A percentile compares a stretch with the other conserved stretches of the same genome.
Evolutionary conservation across 1,140 invertebrate genomes (phyloP).

Genomic region (Piezodorus guildinii): DNA sequence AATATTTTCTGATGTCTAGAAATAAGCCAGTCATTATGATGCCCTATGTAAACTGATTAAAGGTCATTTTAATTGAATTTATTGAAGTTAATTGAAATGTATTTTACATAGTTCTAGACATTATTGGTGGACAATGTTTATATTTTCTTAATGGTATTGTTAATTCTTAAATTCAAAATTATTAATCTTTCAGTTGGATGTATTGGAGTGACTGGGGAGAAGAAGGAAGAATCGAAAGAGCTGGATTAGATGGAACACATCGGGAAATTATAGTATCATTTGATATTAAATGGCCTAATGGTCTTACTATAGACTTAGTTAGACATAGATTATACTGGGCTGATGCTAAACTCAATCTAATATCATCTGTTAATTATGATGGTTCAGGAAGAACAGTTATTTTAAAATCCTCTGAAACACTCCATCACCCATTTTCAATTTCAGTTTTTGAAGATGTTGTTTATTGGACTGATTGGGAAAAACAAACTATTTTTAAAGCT

Average conservation of each 20-base stretch:
- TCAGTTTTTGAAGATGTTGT: slow-evolving; percentile 85
- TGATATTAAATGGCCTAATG: slow-evolving; percentile 90
- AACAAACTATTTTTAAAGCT: slow-evolving; percentile 18
- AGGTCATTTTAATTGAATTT: too few relatives aligned
- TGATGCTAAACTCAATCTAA: slow-evolving; percentile 81
- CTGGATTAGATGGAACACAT: slow-evolving; percentile 86
- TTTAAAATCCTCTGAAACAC: slow-evolving; percentile 53
- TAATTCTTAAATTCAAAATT: too few relatives aligned
- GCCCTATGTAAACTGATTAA: too few relatives aligned
- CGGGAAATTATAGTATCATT: slow-evolving; percentile 71
- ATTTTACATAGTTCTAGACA: too few relatives aligned
- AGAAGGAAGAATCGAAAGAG: slow-evolving; percentile 75
- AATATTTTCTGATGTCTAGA: too few relatives aligned
- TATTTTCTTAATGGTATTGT: too few relatives aligned
- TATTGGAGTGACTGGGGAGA: slow-evolving; percentile 94
- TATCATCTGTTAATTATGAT: slow-evolving; percentile 76
- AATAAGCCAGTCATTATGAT: too few relatives aligned
- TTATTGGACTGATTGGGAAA: slow-evolving; percentile 94
- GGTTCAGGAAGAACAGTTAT: slow-evolving; percentile 64
- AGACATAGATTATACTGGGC: slow-evolving; percentile 82
- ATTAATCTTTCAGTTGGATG: slow-evolving; percentile 52
- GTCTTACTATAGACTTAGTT: slow-evolving; percentile 75
- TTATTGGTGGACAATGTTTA: too few relatives aligned
- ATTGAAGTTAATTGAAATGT: too few relatives aligned
- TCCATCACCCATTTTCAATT: slow-evolving; percentile 84